phyloP scores from a whole-genome alignment of 1,140 invertebrate genomes.

The Diachasmimorpha longicaudata region DNA sequence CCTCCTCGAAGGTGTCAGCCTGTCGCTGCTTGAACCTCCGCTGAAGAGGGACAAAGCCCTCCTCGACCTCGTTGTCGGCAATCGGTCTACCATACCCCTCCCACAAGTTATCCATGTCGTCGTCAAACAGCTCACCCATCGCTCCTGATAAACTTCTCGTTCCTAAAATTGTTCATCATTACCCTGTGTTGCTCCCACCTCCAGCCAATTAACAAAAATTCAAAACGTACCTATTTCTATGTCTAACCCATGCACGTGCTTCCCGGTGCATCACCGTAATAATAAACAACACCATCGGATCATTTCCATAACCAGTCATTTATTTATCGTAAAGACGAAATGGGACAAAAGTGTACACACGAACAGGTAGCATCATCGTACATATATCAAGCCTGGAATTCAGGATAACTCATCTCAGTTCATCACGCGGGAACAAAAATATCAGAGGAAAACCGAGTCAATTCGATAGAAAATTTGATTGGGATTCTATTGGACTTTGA shows the following conservation, averaged over 20 bases:
- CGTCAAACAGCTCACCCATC: constrained; percentile 41
- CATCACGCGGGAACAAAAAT: neutral
- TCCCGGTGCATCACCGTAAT: neutral
- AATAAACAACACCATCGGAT: neutral
- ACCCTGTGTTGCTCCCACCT: neutral
- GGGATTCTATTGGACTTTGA: too few species aligned
- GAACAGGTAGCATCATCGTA: neutral
- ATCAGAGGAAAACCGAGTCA: neutral
- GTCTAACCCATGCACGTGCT: neutral
- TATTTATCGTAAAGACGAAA: neutral
- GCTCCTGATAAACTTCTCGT: constrained; percentile 49
- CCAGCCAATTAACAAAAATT: neutral
- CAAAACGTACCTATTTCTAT: neutral
- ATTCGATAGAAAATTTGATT: too few species aligned
- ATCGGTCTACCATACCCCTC: constrained; percentile 40
- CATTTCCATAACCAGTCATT: neutral
- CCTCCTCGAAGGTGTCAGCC: constrained; percentile 55
- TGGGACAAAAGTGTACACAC: neutral
- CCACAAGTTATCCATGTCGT: constrained; percentile 48
- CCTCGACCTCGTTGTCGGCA: constrained; percentile 43
- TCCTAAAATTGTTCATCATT: constrained; percentile 43
- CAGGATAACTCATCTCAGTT: neutral
- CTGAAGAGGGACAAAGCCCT: constrained; percentile 49
- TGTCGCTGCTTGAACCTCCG: constrained; percentile 55
- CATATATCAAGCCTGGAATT: neutral